These are phyloP conservation scores for Volucella inflata DNA, from an alignment of 2,888 invertebrate genomes.

Conservation along the genomic window DNA sequence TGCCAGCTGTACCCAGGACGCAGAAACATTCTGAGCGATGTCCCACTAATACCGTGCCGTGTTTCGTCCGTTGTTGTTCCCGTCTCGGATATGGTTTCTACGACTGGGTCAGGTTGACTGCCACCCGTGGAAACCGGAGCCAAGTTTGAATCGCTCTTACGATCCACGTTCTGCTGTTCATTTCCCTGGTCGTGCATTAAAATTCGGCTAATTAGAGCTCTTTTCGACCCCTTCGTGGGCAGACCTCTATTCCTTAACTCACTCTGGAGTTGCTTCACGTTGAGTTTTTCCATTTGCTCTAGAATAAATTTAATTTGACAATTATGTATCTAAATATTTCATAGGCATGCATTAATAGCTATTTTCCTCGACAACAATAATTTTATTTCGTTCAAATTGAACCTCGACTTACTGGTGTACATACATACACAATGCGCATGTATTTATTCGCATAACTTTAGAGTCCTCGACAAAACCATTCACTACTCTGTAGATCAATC, in stretches of 20 bases:
- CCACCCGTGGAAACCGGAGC: not conserved
- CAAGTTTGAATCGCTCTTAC: not conserved
- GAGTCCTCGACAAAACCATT: constrained; percentile 1
- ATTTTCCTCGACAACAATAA: not conserved
- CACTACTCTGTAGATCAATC: constrained; percentile 1
- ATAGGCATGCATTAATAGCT: constrained; percentile 2
- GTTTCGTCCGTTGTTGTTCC: constrained; percentile 2
- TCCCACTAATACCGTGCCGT: too few species aligned
- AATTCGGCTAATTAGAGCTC: not conserved
- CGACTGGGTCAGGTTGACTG: constrained; percentile 1
- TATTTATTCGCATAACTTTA: not conserved
- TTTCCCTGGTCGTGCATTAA: constrained; percentile 2
- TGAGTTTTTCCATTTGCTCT: not conserved
- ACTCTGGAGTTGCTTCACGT: not conserved
- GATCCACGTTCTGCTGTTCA: not conserved
- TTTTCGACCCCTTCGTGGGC: not conserved
- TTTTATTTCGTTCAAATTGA: not conserved
- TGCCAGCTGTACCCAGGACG: too few species aligned
- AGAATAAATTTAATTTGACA: not conserved
- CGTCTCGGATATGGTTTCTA: constrained; percentile 5
- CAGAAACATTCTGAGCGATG: too few species aligned
- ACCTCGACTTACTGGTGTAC: not conserved
- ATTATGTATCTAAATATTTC: not conserved
- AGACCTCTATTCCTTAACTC: not conserved
- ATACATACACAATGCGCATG: not conserved